Percentiles rank a stretch among this genome's conserved stretches.
Conservation (phyloP, 1,140 invertebrate genomes). For the Lucilia cuprina region DNA sequence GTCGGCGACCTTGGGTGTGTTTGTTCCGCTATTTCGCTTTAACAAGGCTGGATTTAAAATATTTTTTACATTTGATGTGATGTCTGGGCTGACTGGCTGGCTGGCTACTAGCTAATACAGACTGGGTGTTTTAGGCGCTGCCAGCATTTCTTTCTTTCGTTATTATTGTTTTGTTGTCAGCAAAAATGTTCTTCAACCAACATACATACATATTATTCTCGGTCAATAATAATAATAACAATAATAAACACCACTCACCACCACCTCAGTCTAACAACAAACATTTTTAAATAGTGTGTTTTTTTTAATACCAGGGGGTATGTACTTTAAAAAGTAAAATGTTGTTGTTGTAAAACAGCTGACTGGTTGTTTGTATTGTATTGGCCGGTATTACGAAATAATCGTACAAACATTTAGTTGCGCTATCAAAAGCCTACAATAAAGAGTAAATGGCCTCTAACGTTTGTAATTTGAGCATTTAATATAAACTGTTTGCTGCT, state of each 20-base stretch:
- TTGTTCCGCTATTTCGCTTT: slow-evolving; percentile 38
- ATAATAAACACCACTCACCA: neutral
- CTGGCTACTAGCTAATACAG: neutral
- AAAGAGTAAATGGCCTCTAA: neutral
- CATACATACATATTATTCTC: neutral
- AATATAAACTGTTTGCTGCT: neutral
- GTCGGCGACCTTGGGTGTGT: slow-evolving; percentile 43
- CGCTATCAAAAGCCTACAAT: neutral
- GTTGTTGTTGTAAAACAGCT: slow-evolving; percentile 1
- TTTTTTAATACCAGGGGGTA: neutral
- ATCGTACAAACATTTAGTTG: neutral
- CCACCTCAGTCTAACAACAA: neutral
- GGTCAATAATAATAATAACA: neutral
- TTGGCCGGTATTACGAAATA: neutral
- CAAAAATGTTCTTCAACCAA: neutral
- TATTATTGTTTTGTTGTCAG: neutral
- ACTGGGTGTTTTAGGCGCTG: neutral
- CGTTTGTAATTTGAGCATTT: neutral
- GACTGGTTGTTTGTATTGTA: neutral
- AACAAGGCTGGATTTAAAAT: slow-evolving; percentile 22
- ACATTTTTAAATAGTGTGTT: neutral
- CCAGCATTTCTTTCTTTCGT: neutral
- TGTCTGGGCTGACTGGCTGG: slow-evolving; percentile 24
- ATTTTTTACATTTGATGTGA: slow-evolving; percentile 37
- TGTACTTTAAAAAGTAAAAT: neutral